These are phyloP conservation scores for Spea bombifrons DNA, from an alignment of 2,113 vertebrate genomes.

Conservation along the genomic window DNA sequence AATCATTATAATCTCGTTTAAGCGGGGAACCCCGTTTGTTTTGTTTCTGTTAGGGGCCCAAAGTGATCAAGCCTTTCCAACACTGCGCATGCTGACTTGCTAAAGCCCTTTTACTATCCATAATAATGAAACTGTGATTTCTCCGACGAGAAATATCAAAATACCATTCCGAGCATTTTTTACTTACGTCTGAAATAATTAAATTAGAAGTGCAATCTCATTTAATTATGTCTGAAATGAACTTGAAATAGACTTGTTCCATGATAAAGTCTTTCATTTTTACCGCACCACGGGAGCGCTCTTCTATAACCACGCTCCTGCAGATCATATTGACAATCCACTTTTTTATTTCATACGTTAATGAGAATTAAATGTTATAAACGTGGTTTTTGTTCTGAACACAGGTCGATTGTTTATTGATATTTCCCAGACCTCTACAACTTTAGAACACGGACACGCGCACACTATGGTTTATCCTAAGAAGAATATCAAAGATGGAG, in stretches of 20 bases:
- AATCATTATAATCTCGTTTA: too few relatives aligned
- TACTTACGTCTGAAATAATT: constrained; percentile 3
- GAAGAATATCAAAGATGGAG: too few relatives aligned
- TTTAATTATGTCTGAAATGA: constrained; percentile 5
- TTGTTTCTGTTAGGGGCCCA: background rate
- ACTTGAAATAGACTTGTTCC: constrained; percentile 1
- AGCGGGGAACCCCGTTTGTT: too few relatives aligned
- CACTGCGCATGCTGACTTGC: background rate
- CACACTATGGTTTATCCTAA: too few relatives aligned
- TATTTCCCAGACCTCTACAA: too few relatives aligned
- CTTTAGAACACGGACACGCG: too few relatives aligned
- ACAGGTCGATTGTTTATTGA: too few relatives aligned
- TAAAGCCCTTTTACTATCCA: constrained; percentile 10
- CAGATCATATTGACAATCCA: too few relatives aligned
- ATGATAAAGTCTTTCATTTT: constrained; percentile 4
- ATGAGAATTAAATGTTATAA: too few relatives aligned
- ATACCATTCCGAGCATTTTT: background rate
- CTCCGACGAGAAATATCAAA: constrained; percentile 5
- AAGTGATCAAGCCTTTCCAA: background rate
- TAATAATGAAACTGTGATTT: constrained; percentile 4
- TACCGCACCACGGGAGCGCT: background rate
- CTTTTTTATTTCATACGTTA: too few relatives aligned
- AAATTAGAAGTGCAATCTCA: constrained; percentile 10
- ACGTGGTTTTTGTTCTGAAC: too few relatives aligned
- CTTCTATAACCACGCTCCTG: too few relatives aligned